phyloP scores from a whole-genome alignment of 2,888 invertebrate species.

The Schrankia costaestrigalis region DNA sequence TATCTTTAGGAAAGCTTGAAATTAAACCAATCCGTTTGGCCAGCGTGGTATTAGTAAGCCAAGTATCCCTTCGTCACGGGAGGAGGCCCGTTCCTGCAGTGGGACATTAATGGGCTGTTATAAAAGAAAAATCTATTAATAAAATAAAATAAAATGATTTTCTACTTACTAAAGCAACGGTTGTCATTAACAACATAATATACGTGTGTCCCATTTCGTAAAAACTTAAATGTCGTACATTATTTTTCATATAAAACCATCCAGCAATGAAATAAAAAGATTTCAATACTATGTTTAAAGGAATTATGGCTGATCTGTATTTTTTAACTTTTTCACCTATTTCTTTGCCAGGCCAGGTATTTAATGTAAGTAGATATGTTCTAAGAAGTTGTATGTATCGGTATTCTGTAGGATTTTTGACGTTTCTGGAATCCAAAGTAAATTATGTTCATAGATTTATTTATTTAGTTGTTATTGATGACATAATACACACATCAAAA shows the following conservation, averaged over 20 bases:
- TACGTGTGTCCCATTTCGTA: constrained; percentile 9
- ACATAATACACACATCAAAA: too few relatives aligned
- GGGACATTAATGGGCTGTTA: too few relatives aligned
- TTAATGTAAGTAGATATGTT: not conserved
- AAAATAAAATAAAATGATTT: too few relatives aligned
- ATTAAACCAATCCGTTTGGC: too few relatives aligned
- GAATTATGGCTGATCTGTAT: not conserved
- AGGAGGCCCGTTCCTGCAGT: too few relatives aligned
- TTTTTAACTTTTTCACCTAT: constrained; percentile 1
- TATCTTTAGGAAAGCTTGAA: too few relatives aligned
- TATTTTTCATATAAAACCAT: not conserved
- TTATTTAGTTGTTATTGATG: too few relatives aligned
- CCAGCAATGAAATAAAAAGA: not conserved
- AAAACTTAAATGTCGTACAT: not conserved
- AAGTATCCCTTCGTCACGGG: too few relatives aligned
- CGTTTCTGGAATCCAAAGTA: constrained; percentile 9
- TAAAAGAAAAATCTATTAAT: too few relatives aligned
- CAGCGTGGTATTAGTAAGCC: too few relatives aligned
- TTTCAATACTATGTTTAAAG: not conserved
- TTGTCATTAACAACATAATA: constrained; percentile 1
- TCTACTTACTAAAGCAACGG: constrained; percentile 2
- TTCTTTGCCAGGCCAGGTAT: constrained; percentile 12
- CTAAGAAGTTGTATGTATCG: constrained; percentile 5
- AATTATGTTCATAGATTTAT: too few relatives aligned
- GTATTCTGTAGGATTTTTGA: constrained; percentile 4